Conservation (phyloP, 2,888 invertebrate species). For the Dexiosoma caninum region DNA sequence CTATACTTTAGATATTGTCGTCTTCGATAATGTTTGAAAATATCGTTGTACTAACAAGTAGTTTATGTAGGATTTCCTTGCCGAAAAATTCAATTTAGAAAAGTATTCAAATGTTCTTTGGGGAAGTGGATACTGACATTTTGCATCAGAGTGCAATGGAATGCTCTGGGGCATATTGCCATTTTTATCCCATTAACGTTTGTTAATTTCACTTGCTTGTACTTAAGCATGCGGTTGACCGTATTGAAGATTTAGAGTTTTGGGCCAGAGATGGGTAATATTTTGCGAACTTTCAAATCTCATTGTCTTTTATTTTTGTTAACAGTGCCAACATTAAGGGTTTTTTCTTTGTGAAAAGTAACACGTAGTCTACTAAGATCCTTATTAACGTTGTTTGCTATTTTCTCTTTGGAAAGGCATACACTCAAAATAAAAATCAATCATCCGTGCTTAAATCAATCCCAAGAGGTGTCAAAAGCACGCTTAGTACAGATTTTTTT, state of each 20-base stretch:
- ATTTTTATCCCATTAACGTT: slow-evolving; percentile 58
- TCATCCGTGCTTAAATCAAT: no score
- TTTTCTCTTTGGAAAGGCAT: no score
- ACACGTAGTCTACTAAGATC: no score
- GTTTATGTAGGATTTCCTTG: slow-evolving; percentile 50
- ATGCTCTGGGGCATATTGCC: slow-evolving; percentile 27
- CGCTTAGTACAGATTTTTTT: no score
- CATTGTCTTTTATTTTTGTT: no score
- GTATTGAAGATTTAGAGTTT: slow-evolving; percentile 8
- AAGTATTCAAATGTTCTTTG: slow-evolving; percentile 30
- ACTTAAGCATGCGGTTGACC: slow-evolving; percentile 43
- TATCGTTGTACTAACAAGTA: background rate
- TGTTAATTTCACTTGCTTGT: slow-evolving; percentile 48
- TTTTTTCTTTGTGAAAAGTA: no score
- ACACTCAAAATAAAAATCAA: no score
- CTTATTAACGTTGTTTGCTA: no score
- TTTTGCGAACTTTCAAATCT: no score
- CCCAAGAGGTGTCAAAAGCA: no score
- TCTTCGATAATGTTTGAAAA: background rate
- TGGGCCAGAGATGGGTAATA: slow-evolving; percentile 5
- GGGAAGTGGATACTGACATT: slow-evolving; percentile 16
- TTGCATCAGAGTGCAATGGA: slow-evolving; percentile 35
- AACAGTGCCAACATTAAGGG: no score
- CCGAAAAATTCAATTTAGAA: slow-evolving; percentile 54
- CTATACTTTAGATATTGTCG: background rate